These are phyloP conservation scores for Pammene aurita DNA, from an alignment of 2,888 invertebrate species.

Conservation along the genomic window DNA sequence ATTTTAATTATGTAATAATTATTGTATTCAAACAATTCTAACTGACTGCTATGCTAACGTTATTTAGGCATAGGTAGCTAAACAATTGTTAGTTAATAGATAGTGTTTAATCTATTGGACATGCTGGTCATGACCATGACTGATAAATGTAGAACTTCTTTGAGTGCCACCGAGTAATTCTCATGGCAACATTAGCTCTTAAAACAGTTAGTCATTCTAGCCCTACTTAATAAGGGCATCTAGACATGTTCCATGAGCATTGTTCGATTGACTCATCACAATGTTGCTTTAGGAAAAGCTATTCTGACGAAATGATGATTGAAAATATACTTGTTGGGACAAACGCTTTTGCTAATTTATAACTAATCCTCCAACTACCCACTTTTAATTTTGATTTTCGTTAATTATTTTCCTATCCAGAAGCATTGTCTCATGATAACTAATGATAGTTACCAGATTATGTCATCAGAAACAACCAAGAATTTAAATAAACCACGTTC, in stretches of 20 bases:
- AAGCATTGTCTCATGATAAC: background rate
- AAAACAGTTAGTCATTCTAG: background rate
- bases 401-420: background rate
- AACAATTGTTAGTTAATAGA: background rate
- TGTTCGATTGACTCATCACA: background rate
- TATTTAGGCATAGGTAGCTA: background rate
- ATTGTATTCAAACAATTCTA: too few relatives aligned
- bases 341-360: slow-evolving; percentile 5
- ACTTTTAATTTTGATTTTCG: background rate
- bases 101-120: background rate
- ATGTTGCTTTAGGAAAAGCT: background rate
- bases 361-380: slow-evolving; percentile 1
- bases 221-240: too few relatives aligned
- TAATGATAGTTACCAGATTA: too few relatives aligned
- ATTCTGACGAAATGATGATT: background rate
- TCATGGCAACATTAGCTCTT: background rate
- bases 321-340: background rate
- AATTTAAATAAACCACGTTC: too few relatives aligned
- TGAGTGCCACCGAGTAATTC: background rate
- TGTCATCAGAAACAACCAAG: too few relatives aligned
- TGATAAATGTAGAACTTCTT: background rate
- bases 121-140: background rate
- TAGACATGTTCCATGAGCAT: background rate
- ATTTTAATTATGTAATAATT: too few relatives aligned
- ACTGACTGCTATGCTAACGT: background rate